These are phyloP conservation scores for Helostoma temminkii DNA, from an alignment of 2,797 vertebrate genomes.

Conservation along the genomic window DNA sequence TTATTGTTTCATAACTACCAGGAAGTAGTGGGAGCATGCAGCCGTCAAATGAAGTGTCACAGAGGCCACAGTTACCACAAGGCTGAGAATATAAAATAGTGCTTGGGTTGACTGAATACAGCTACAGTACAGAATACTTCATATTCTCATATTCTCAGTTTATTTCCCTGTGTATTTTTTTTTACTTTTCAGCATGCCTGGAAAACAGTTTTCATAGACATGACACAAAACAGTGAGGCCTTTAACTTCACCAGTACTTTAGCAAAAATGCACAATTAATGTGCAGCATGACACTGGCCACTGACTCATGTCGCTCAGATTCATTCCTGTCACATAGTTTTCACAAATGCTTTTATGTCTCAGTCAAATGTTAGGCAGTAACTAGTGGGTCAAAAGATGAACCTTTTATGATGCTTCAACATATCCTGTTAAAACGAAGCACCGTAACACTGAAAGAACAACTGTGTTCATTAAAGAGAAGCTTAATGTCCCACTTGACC, in stretches of 20 bases:
- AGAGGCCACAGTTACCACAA: conserved; percentile 39
- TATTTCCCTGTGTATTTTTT: background rate
- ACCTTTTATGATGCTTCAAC: conserved; percentile 44
- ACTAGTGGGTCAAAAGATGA: conserved; percentile 57
- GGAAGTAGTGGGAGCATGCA: conserved; percentile 31
- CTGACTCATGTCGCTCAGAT: conserved; percentile 45
- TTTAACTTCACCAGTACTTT: conserved; percentile 17
- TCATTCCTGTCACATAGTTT: conserved; percentile 47
- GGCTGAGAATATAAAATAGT: conserved; percentile 47
- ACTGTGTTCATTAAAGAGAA: conserved; percentile 60
- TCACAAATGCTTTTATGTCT: conserved; percentile 50
- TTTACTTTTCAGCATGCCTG: background rate
- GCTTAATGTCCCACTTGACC: conserved; percentile 40
- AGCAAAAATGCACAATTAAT: conserved; percentile 44
- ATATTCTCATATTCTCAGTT: too few relatives aligned
- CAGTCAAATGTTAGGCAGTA: conserved; percentile 61
- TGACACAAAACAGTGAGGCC: conserved; percentile 8
- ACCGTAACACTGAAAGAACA: conserved; percentile 52
- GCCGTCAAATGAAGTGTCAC: conserved; percentile 34
- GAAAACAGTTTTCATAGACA: conserved; percentile 13
- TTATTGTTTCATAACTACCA: conserved; percentile 21
- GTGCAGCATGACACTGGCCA: conserved; percentile 25
- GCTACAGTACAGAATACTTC: too few relatives aligned
- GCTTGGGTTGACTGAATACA: conserved; percentile 36
- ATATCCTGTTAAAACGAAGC: conserved; percentile 63